Evolutionary conservation across 2,113 vertebrate species (phyloP), one percentile per base, ranked within the genome.

Genomic region (Heloderma charlesbogerti): DNA sequence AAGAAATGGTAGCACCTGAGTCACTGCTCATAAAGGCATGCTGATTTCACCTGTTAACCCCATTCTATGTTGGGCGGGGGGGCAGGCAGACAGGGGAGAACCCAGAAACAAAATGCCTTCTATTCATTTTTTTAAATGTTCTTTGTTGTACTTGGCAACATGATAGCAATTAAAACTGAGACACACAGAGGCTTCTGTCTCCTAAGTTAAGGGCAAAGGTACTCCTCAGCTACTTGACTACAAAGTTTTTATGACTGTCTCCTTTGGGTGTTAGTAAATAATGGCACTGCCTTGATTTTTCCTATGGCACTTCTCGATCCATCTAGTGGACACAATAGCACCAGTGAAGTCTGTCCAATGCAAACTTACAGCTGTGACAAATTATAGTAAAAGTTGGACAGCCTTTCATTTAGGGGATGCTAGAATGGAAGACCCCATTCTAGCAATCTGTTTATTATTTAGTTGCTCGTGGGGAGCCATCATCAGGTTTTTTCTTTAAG

Each of bases 121-220:
- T 90, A 5, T 92, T 84, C 93, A 71, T 57, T 43, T 93, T 81
- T 43, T 51, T 34, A 92, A 15, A 0, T 0, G 16, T 63, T 20
- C 84, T 95, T 91, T 93, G 95, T 93, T 94, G 94, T 86, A 67
- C 92, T 96, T 93, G 96, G 95, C 95, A 95, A 34, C 2, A 1
- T 16, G 45, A 90, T 91, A n/a, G 95, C 93, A 37, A 67, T 95
- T 92, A 66, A 82, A 92, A 25, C 0, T 0, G 45, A 85, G 92
- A 80, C 66, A 6, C 31, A 72, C 85, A 9, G 74, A 79, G 78
- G 91, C 84, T 88, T 60, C 91, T 27, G 10, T 72, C 92, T 88
- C 88, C 3, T 6, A 51, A 77, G 74, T 85, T 0, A 1, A 9
- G 2, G 77, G 91, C 83, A 4, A n/a, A 13, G 0, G 10, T 4